phyloP scores from a whole-genome alignment of 2,797 vertebrate genomes.

The Sorex maritimensis region DNA sequence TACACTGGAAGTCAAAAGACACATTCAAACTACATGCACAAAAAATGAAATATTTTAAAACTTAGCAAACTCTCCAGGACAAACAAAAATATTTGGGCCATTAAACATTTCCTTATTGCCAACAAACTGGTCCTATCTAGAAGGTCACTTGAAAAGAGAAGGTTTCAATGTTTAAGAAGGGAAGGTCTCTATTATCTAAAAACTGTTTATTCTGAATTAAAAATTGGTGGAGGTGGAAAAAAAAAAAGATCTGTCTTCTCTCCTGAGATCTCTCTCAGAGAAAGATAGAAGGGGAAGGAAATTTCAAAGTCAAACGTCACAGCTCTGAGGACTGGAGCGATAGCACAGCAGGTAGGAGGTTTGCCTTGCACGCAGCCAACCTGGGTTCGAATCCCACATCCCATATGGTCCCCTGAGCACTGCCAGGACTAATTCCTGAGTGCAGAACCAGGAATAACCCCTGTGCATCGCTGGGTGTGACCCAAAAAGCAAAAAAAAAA shows the following conservation, averaged over 20 bases:
- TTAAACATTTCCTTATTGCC: conserved; percentile 38
- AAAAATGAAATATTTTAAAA: conserved; percentile 41
- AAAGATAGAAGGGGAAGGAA: background rate
- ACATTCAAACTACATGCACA: background rate
- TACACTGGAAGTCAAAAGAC: conserved; percentile 69
- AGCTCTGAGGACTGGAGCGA: too few species aligned
- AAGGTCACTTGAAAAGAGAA: background rate
- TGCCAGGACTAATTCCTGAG: too few species aligned
- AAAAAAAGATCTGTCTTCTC: too few species aligned
- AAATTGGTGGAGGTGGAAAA: background rate
- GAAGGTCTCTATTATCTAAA: background rate
- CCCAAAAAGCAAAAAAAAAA: too few species aligned
- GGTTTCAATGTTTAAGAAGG: background rate
- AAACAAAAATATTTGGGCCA: conserved; percentile 43
- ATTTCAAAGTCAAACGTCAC: background rate
- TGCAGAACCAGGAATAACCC: too few species aligned
- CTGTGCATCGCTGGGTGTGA: too few species aligned
- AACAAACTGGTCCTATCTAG: background rate
- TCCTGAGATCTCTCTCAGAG: background rate
- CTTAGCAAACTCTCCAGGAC: conserved; percentile 6
- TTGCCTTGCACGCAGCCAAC: too few species aligned
- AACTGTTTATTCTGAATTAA: background rate
- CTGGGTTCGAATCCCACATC: too few species aligned
- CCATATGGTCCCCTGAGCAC: too few species aligned
- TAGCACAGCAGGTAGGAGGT: too few species aligned